Conservation (phyloP, 2,888 invertebrate genomes). For the Trisateles emortualis region DNA sequence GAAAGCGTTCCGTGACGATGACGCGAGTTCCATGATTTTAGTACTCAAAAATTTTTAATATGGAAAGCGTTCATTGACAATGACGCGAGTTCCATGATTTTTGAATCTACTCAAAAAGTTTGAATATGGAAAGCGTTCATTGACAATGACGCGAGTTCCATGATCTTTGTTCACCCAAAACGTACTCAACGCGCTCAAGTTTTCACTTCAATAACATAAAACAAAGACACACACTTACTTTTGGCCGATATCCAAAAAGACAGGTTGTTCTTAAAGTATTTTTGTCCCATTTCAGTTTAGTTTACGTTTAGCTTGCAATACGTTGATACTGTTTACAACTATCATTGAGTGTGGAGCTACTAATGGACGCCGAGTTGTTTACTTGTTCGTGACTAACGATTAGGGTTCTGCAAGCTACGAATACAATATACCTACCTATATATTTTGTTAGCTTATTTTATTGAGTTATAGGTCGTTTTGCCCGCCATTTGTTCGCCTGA, state of each 20-base stretch:
- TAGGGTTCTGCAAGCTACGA: slow-evolving; percentile 35
- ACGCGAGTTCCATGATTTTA: too few species aligned
- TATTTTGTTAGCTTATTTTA: not conserved
- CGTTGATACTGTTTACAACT: slow-evolving; percentile 10
- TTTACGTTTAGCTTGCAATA: not conserved
- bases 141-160: too few species aligned
- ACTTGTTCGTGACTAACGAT: slow-evolving; percentile 39
- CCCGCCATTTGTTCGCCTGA: too few species aligned
- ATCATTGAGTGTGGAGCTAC: slow-evolving; percentile 11
- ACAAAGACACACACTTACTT: slow-evolving; percentile 54
- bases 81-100: too few species aligned
- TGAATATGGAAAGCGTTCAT: too few species aligned
- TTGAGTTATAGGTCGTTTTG: too few species aligned
- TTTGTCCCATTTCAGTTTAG: slow-evolving; percentile 50
- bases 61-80: too few species aligned
- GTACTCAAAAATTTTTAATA: too few species aligned
- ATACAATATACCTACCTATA: not conserved
- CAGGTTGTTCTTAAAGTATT: slow-evolving; percentile 46
- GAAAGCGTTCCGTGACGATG: too few species aligned
- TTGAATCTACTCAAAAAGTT: too few species aligned
- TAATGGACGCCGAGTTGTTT: slow-evolving; percentile 48
- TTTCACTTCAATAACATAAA: not conserved
- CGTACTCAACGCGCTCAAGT: too few species aligned
- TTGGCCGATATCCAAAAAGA: slow-evolving; percentile 64
- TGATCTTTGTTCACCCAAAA: too few species aligned